A percentile compares a stretch with the other conserved stretches of the same genome.
phyloP scores from a whole-genome alignment of 2,888 invertebrate genomes.

The Aphrophora alni region DNA sequence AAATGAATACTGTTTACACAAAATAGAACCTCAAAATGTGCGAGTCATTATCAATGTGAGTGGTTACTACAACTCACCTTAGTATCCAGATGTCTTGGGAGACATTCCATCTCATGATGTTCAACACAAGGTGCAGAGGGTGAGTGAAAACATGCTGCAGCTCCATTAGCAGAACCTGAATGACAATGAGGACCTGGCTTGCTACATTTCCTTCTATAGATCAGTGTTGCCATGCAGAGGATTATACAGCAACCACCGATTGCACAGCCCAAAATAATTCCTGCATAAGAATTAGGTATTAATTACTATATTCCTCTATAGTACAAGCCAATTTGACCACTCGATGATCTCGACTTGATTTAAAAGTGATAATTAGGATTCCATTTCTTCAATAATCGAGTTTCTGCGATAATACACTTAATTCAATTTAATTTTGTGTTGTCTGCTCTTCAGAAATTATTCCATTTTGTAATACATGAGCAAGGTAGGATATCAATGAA shows the following conservation, averaged over 20 bases:
- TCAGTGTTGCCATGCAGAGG: slow-evolving; percentile 58
- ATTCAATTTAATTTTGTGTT: no score
- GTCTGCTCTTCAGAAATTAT: no score
- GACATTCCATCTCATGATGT: slow-evolving; percentile 57
- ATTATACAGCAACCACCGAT: slow-evolving; percentile 59
- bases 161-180: slow-evolving; percentile 24
- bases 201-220: slow-evolving; percentile 58
- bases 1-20: no score
- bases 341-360: background rate
- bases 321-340: background rate
- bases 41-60: no score
- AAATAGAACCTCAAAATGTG: no score
- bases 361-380: background rate
- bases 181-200: slow-evolving; percentile 31
- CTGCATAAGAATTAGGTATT: slow-evolving; percentile 54
- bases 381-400: no score
- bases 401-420: no score
- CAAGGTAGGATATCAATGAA: no score
- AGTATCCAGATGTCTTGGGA: slow-evolving; percentile 61
- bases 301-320: no score
- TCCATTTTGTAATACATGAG: no score
- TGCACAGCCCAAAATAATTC: slow-evolving; percentile 61
- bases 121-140: slow-evolving; percentile 48
- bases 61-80: slow-evolving; percentile 60
- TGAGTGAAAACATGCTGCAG: slow-evolving; percentile 56